These are phyloP conservation scores for Saccopteryx bilineata DNA, from an alignment of 2,113 vertebrate species.

Conservation along the genomic window DNA sequence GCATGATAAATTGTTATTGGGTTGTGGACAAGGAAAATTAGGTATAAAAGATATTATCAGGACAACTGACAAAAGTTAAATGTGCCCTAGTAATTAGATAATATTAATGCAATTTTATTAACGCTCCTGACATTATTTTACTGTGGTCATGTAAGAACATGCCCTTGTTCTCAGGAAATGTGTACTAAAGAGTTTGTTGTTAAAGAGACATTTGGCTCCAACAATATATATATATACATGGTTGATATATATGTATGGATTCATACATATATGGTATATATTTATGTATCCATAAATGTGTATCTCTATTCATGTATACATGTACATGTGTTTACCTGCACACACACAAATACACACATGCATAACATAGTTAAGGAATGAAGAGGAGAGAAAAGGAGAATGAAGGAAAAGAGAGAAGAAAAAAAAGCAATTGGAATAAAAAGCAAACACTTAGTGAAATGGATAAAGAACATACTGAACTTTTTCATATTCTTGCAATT, in stretches of 20 bases:
- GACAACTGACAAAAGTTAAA: neutral
- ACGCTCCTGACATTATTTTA: neutral
- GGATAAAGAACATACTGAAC: neutral
- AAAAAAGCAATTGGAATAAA: neutral
- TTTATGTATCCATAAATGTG: neutral
- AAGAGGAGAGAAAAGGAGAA: neutral
- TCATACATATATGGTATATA: neutral
- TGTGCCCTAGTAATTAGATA: neutral
- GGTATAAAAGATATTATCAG: neutral
- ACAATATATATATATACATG: neutral
- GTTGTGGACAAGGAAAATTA: neutral
- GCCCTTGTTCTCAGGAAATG: neutral
- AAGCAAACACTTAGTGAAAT: neutral
- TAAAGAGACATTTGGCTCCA: neutral
- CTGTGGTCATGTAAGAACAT: neutral
- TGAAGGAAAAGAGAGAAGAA: neutral
- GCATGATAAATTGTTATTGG: neutral
- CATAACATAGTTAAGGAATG: neutral
- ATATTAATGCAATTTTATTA: neutral
- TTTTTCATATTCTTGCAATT: neutral
- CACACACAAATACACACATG: neutral
- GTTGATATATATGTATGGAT: neutral
- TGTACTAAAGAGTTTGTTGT: neutral
- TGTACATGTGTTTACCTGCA: neutral
- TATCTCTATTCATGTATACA: neutral